Conservation (phyloP, 1,140 invertebrate genomes). For the Drosophila lacertosa region DNA sequence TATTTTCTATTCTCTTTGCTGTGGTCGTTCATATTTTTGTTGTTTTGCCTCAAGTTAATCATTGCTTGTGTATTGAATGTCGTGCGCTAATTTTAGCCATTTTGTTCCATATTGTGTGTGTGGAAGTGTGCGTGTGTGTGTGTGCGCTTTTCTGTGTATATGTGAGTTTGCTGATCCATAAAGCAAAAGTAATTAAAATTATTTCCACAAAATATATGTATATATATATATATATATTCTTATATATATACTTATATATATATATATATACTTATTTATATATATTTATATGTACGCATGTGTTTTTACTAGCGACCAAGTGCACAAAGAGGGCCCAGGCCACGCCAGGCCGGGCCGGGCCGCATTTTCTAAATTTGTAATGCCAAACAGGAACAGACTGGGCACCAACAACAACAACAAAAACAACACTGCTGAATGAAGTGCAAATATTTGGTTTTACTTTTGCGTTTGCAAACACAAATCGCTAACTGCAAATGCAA, state of each 20-base stretch:
- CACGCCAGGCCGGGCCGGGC: constrained; percentile 47
- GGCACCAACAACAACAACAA: constrained; percentile 20
- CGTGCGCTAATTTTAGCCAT: constrained; percentile 83
- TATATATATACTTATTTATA: constrained; percentile 6
- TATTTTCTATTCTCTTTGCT: constrained; percentile 66
- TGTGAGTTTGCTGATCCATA: constrained; percentile 65
- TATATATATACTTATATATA: constrained; percentile 34
- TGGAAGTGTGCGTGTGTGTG: constrained; percentile 27
- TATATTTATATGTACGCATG: constrained; percentile 10
- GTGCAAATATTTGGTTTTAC: constrained; percentile 59
- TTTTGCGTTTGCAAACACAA: constrained; percentile 38
- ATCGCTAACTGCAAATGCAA: constrained; percentile 24
- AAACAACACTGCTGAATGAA: constrained; percentile 58
- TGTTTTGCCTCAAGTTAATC: constrained; percentile 74
- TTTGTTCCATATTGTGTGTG: constrained; percentile 75
- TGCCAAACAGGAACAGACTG: constrained; percentile 63
- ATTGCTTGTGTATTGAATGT: constrained; percentile 83
- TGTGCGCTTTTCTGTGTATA: constrained; percentile 23
- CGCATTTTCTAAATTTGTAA: constrained; percentile 83
- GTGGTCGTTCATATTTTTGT: constrained; percentile 74
- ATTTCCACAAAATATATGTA: constrained; percentile 68
- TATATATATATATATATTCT: neutral
- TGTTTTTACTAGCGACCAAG: neutral
- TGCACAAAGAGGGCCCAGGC: constrained; percentile 4
- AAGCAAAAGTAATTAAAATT: constrained; percentile 80